Evolutionary conservation across 35 echinoderm and acorn worm species (phyloP).

Genomic region (Heliocidaris erythrogramma): DNA sequence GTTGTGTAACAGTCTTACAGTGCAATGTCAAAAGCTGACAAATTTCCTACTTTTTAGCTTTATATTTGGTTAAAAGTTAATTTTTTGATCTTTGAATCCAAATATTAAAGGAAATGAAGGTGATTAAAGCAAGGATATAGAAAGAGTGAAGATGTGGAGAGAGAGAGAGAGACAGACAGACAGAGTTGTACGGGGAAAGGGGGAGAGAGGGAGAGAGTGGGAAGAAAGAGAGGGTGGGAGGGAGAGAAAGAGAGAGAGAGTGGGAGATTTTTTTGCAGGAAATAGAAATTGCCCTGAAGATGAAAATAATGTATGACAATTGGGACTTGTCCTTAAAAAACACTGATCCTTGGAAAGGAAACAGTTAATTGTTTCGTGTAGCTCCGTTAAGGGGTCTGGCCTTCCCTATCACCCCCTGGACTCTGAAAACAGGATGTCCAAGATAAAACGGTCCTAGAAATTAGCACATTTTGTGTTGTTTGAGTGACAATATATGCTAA

Average conservation of each 20-base stretch:
- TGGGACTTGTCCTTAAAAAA: no score
- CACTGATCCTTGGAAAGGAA: neutral
- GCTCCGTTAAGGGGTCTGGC: neutral
- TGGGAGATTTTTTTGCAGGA: no score
- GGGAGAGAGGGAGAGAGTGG: no score
- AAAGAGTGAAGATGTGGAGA: neutral
- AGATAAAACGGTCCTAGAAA: neutral
- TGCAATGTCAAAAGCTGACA: neutral
- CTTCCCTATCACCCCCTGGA: neutral
- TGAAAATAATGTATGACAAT: no score
- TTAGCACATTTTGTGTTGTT: neutral
- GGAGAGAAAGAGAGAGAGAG: no score
- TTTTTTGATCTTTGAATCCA: no score
- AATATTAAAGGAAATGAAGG: neutral
- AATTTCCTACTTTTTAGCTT: no score
- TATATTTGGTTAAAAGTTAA: no score
- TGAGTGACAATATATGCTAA: neutral
- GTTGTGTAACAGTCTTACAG: neutral
- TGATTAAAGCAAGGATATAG: neutral
- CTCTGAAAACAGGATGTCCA: neutral
- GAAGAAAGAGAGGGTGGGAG: no score
- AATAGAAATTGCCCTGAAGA: no score
- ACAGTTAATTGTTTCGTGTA: neutral
- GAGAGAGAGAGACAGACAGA: neutral
- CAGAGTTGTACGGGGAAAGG: no score